Base-by-base conservation (phyloP, 1,140 invertebrate genomes). In the Saccostrea cuccullata region DNA sequence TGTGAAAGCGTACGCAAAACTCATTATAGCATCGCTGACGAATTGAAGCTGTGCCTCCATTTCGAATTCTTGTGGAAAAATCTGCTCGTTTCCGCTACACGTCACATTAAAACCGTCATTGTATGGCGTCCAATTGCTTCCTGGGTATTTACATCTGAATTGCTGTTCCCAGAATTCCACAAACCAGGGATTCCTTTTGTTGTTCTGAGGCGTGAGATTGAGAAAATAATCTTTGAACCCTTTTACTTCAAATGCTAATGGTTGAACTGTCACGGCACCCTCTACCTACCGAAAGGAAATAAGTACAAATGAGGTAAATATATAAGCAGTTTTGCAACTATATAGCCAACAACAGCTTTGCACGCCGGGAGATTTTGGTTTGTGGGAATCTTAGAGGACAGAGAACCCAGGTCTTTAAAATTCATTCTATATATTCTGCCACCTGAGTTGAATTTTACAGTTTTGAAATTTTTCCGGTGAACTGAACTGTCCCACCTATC, bases 21-120 rank as follows among this genome's bases (percentile, higher is more conserved):
- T 97, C 94, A 97, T 97, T 8, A 98, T 97, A 55, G 97, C 97
- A 93, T 98, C 97, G 58, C 98, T 97, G 56, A 98, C 97, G 93
- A 98, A 98, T 92, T 98, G 97, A 17, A 98, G 96, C 95, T 98
- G 98, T 12, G 97, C 97, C 93, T 98, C 98, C 93, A 98, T 97
- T 90, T 96, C 96, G 91, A 96, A 97, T 26, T 88, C 88, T n/a
- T 87, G 84, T 8, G 90, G 85, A 12, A 90, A 64, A 26, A 93
- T 88, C 5, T 56, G 60, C 67, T 93, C 93, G 5, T 90, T 56
- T n/a, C 93, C 93, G 4, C 92, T 93, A 82, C 94, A 94, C 6
- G 87, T 88, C 11, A 15, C 88, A 30, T 91, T 91, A 89, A 93
- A 93, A 9, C 91, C 67, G 13, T 91, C 89, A 86, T 94, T 94